Evolutionary conservation across 1,140 invertebrate genomes (phyloP).

Genomic region (Ephestia elutella): DNA sequence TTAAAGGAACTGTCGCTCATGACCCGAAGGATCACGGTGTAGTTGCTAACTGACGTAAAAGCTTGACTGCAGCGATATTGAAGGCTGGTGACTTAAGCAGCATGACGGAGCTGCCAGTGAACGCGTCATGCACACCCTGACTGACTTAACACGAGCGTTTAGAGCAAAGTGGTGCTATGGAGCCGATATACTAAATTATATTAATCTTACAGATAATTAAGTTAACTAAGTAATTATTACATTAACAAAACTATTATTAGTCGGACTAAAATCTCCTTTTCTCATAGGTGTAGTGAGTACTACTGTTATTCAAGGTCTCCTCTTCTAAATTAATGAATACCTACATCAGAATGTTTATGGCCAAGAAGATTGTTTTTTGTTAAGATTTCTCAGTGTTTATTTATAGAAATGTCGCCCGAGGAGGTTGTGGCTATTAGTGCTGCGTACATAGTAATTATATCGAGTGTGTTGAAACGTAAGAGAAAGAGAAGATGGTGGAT

Average conservation of each 20-base stretch:
- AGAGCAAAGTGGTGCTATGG: constrained; percentile 70
- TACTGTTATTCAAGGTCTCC: neutral
- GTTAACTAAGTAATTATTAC: constrained; percentile 13
- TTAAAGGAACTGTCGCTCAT: neutral
- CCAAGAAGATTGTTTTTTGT: neutral
- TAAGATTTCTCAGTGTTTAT: no score
- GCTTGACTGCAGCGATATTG: neutral
- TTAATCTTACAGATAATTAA: constrained; percentile 19
- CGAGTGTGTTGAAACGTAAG: no score
- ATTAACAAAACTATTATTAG: constrained; percentile 2
- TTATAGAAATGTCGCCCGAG: no score
- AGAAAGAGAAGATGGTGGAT: no score
- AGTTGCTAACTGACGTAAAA: constrained; percentile 10
- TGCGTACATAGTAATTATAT: no score
- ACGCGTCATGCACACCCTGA: constrained; percentile 36
- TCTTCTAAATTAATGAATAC: neutral
- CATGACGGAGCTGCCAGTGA: constrained; percentile 13
- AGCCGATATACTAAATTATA: constrained; percentile 33
- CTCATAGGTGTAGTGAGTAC: no score
- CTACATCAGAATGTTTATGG: neutral
- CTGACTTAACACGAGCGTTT: constrained; percentile 51
- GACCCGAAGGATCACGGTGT: neutral
- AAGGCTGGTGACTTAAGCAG: constrained; percentile 6
- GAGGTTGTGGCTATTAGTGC: no score
- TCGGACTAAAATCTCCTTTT: neutral